Base-by-base conservation (phyloP, 2,797 vertebrate species). In the Xiphophorus birchmanni region DNA sequence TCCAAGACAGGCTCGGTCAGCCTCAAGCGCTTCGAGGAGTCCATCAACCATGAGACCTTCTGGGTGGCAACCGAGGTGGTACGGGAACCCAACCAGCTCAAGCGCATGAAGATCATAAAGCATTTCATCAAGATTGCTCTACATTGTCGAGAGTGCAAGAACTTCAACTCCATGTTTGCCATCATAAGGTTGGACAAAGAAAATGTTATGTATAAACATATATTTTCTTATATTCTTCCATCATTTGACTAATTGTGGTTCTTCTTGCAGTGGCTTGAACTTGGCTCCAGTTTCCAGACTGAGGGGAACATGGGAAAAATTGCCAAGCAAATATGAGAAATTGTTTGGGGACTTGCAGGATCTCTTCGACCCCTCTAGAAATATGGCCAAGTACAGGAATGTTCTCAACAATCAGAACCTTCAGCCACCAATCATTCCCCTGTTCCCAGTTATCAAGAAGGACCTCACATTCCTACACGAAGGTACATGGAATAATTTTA, bases 111-210 rank as follows among this genome's bases (percentile, higher is more conserved):
- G 95, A 99, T 96, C 76, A 90, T 99, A 88, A 99, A 99, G 90
- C 99, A 99, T 94, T 99, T 99, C 93, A 97, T 99, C 94, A 99
- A 99, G 94, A 99, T 99, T 78, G 99, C 98, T 0, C 94, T 99
- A 48, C 98, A 99, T 93, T 99, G 99, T 90, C 95, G 98, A 82
- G 99, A 99, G 89, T 99, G 98, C 97, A 99, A 99, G 95, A 99
- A 99, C 95, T 99, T 99, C 94, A 99, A 98, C 96, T 99, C 99
- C 0, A 99, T 99, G 98, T 99, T 99, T 88, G 98, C 99, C 85
- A 99, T 99, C 91, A 99, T 99, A 93, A 99, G 99, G 99, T 99
- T 92, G 94, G 88, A 65, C 0, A 1, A 3, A 40, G 0, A 23
- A 65, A 11, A 42, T 63, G 17, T 8, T 32, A 65, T 47, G 7